Base-by-base conservation (phyloP, 2,888 invertebrate genomes). In the Eupithecia tripunctaria region DNA sequence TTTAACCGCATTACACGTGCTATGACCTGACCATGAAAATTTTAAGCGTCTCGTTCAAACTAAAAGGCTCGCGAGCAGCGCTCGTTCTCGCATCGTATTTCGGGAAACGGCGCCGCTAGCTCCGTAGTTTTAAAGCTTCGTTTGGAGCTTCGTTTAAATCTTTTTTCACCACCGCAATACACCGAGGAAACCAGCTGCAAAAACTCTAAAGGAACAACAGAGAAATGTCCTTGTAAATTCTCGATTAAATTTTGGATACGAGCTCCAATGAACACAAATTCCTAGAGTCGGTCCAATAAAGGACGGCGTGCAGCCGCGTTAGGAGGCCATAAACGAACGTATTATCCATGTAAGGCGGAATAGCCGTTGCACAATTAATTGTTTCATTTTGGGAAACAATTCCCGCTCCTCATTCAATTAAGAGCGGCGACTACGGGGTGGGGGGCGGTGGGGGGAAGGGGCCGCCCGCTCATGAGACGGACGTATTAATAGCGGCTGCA, bases 351-450 rank as follows among this genome's bases (percentile, higher is more conserved):
- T 94, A 94, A 94, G 94, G 93, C 94, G 93, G 90, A 93, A 94
- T 94, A 93, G 94, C 94, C 94, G 94, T 94, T 94, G 94, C 94
- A 94, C 94, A 94, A 94, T 94, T 94, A 94, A 94, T 94, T 94
- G 94, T 94, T 94, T 94, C 94, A 94, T 94, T 94, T 94, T 94
- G 94, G 94, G 94, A 94, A 94, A 94, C 94, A 94, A 94, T 94
- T 94, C 93, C 94, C 94, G 93, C 94, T 94, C 94, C 94, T 94
- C 94, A 94, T 94, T 94, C 94, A 94, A 94, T 94, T 94, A 94
- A 93, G 94, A 94, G 94, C 92, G 94, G 92, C 94, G 94, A 91
- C 90, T 87, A 88, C 86, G 89, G 90, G 89, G 81, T 85, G 80
- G 81, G 80, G 81, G 80, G 75, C 79, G 76, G 81, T 81, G 85